phyloP scores from a whole-genome alignment of 2,888 invertebrate species.

The Tineola bisselliella region DNA sequence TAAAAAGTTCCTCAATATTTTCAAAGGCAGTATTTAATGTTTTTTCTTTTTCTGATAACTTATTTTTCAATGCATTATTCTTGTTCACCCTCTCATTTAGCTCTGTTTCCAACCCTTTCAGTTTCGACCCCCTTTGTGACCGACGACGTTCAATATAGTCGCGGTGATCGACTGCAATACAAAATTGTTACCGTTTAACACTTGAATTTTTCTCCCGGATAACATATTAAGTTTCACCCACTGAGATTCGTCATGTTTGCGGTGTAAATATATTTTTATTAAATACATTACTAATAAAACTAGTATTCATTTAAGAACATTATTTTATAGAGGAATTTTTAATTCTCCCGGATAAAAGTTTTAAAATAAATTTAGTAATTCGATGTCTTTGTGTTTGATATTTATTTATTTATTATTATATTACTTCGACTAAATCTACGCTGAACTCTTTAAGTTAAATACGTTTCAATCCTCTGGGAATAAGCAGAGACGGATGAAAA shows the following conservation, averaged over 20 bases:
- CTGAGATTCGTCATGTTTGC: no score
- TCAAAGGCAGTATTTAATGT: slow-evolving; percentile 25
- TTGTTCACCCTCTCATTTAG: slow-evolving; percentile 26
- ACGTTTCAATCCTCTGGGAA: no score
- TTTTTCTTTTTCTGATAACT: slow-evolving; percentile 18
- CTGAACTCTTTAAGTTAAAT: no score
- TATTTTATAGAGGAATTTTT: no score
- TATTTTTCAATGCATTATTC: slow-evolving; percentile 21
- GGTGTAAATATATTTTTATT: no score
- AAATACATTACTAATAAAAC: no score
- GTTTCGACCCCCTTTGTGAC: slow-evolving; percentile 24
- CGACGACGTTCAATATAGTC: slow-evolving; percentile 37
- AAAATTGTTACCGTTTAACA: neutral
- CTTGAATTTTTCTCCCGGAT: neutral
- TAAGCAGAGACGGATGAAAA: neutral
- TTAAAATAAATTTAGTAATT: no score
- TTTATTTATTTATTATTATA: no score
- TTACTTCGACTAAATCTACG: no score
- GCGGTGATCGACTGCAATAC: slow-evolving; percentile 37
- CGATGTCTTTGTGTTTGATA: no score
- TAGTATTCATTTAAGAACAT: no score
- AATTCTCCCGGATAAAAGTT: no score
- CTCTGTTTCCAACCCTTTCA: slow-evolving; percentile 20
- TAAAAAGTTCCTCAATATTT: slow-evolving; percentile 40
- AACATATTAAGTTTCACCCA: neutral